Evolutionary conservation across 2,888 invertebrate genomes (phyloP).

Genomic region (Oxycera nigricornis): DNA sequence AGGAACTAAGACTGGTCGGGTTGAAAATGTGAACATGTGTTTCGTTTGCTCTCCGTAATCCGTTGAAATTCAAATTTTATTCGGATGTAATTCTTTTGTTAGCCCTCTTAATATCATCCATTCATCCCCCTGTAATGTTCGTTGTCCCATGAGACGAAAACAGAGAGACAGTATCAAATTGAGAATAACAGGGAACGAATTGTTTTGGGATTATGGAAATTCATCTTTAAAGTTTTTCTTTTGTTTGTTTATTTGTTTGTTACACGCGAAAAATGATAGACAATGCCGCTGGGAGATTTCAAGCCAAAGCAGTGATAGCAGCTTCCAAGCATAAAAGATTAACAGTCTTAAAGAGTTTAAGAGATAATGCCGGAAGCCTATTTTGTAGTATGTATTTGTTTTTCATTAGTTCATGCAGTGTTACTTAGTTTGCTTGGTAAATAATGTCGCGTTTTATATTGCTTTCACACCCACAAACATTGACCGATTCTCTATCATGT

Average conservation of each 20-base stretch:
- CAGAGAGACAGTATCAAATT: background rate
- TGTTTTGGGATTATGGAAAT: conserved; percentile 37
- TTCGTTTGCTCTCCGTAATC: conserved; percentile 26
- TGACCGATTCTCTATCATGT: too few relatives aligned
- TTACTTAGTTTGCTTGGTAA: too few relatives aligned
- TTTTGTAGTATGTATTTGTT: too few relatives aligned
- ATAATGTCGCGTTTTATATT: too few relatives aligned
- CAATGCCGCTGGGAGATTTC: conserved; percentile 19
- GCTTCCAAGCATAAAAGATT: background rate
- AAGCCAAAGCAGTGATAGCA: background rate
- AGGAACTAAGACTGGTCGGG: conserved; percentile 33
- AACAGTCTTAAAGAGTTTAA: background rate
- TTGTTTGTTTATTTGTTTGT: background rate
- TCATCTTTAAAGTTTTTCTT: conserved; percentile 29
- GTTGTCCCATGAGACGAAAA: background rate
- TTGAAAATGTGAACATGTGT: conserved; percentile 43
- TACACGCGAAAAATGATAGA: conserved; percentile 5
- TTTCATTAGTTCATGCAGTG: too few relatives aligned
- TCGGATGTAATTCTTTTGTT: conserved; percentile 27
- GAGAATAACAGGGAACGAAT: conserved; percentile 30
- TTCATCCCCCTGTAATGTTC: background rate
- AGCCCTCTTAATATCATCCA: conserved; percentile 18
- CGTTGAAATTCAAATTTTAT: conserved; percentile 31
- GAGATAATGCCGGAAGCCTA: too few relatives aligned
- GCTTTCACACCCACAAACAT: too few relatives aligned